Evolutionary conservation across 1,140 invertebrate species (phyloP).

Genomic region (Grapholita molesta): DNA sequence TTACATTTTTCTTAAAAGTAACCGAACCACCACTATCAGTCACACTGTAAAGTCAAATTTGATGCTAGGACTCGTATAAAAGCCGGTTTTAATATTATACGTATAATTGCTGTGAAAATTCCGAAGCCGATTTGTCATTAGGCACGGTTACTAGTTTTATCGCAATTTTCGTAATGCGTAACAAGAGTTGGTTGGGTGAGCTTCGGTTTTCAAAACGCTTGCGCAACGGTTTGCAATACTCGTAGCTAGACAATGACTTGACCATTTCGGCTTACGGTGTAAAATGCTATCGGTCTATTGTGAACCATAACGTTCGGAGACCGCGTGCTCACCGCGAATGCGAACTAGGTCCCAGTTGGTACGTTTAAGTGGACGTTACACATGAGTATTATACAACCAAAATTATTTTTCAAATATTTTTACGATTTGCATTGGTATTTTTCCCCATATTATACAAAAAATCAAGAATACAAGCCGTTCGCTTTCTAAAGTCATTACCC

Average conservation of each 20-base stretch:
- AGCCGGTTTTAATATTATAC: background rate
- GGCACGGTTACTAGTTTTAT: slow-evolving; percentile 14
- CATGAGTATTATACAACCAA: background rate
- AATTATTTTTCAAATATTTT: too few species aligned
- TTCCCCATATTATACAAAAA: too few species aligned
- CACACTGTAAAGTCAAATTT: background rate
- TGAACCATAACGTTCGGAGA: background rate
- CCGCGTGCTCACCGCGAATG: background rate
- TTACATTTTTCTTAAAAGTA: too few species aligned
- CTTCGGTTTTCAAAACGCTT: slow-evolving; percentile 13
- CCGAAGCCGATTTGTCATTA: slow-evolving; percentile 6
- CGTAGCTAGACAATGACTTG: slow-evolving; percentile 7
- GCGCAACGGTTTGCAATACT: slow-evolving; percentile 3
- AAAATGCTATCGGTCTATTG: background rate
- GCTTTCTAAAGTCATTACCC: too few species aligned
- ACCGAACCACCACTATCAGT: too few species aligned
- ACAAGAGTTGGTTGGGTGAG: slow-evolving; percentile 7
- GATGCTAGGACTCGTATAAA: background rate
- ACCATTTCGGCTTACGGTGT: slow-evolving; percentile 52
- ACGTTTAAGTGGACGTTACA: background rate
- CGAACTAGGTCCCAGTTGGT: background rate
- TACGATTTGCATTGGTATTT: too few species aligned
- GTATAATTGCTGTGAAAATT: background rate
- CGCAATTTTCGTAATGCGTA: slow-evolving; percentile 12
- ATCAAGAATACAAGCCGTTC: too few species aligned